Base-by-base conservation (phyloP, 2,888 invertebrate species). In the Polyommatus icarus region DNA sequence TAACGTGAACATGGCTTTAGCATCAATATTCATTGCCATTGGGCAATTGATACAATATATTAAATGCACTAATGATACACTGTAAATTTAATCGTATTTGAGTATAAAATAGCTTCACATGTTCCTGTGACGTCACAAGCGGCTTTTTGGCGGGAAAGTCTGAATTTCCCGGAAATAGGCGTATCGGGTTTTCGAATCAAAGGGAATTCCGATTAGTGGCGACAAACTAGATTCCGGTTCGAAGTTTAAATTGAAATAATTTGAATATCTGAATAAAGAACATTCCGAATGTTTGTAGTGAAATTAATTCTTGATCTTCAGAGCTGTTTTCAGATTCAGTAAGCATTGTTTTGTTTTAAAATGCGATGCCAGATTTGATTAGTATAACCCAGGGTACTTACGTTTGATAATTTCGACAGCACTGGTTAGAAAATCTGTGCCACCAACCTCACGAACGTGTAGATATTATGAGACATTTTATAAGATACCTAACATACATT, bases 251-350 rank as follows among this genome's bases (percentile, higher is more conserved):
- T 46, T 46, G 40, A 46, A 73, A 73, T 73, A 40, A 40, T 73
- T 73, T 73, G 73, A 73, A 72, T 72, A 72, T 8, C 8, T 36
- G 36, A 72, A 46, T 73, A 20, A 40, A 73, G 73, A 67, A 67
- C n/a, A 40, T 46, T 46, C 40, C 24, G 73, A 73, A 73, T 73
- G 72, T 73, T 73, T 67, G 67, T 67, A 12, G 29, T 32, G 67
- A 29, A 29, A 61, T 61, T 59, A 59, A 59, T 61, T 61, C 67
- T 67, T 32, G 29, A 24, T 61, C 24, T 61, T 59, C 1, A 20
- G 10, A 20, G 20, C 24, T 1, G 61, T 61, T 61, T 8, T 24
- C 61, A 24, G 12, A 61, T 10, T 24, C 61, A 20, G 15, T 29
- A 32, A 29, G 67, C 29, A 32, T 67, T 12, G 67, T 67, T 29